phyloP scores from a whole-genome alignment of 2,797 vertebrate species.

The Eutrigla gurnardus region DNA sequence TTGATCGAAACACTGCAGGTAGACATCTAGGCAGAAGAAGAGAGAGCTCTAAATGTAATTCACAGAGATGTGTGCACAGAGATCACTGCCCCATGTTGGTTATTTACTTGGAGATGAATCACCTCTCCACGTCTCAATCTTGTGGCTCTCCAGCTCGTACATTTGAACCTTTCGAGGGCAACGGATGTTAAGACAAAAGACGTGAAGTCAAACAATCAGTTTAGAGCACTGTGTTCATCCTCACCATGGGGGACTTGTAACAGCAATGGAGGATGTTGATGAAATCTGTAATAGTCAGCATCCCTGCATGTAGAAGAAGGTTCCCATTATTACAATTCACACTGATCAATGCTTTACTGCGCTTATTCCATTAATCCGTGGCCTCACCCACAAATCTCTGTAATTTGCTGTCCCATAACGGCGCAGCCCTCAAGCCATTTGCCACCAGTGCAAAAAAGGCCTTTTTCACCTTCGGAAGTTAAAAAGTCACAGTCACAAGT shows the following conservation, averaged over 20 bases:
- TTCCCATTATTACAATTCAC: not conserved
- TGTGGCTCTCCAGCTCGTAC: slow-evolving; percentile 95
- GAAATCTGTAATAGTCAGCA: slow-evolving; percentile 99
- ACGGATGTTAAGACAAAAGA: slow-evolving; percentile 1
- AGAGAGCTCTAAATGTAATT: slow-evolving; percentile 10
- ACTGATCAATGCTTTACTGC: fast-evolving
- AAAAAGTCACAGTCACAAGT: not conserved
- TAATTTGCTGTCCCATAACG: slow-evolving; percentile 95
- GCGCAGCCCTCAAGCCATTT: slow-evolving; percentile 94
- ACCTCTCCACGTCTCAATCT: slow-evolving; percentile 99
- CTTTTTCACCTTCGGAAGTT: slow-evolving; percentile 89
- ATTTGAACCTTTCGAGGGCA: slow-evolving; percentile 91
- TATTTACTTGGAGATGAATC: slow-evolving; percentile 85
- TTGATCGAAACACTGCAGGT: slow-evolving; percentile 70
- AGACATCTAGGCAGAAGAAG: slow-evolving; percentile 72
- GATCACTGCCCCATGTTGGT: slow-evolving; percentile 15
- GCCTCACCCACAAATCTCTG: slow-evolving; percentile 97
- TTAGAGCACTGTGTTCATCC: not conserved
- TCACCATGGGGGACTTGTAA: slow-evolving; percentile 94
- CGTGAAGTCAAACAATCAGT: not conserved
- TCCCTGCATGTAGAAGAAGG: slow-evolving; percentile 82
- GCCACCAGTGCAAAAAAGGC: slow-evolving; percentile 96
- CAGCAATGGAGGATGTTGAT: slow-evolving; percentile 97
- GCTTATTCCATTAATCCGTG: fast-evolving
- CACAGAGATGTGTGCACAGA: not conserved